Evolutionary conservation across 2,797 vertebrate species (phyloP).

Genomic region (Rhinichthys osculus): DNA sequence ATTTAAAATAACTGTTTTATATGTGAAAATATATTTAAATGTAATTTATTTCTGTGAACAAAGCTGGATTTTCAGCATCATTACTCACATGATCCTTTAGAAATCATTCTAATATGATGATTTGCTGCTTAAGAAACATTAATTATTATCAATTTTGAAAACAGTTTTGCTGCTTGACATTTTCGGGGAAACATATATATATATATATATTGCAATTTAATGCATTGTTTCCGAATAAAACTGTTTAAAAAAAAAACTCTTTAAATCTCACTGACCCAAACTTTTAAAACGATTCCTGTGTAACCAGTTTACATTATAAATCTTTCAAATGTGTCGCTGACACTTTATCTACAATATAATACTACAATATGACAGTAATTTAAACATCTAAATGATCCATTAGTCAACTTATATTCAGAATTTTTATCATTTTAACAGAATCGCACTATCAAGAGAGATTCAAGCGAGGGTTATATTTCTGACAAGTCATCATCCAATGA

Average conservation of each 20-base stretch:
- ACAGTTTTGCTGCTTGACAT: not conserved
- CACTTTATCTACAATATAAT: not conserved
- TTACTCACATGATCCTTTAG: not conserved
- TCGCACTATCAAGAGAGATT: constrained; percentile 75
- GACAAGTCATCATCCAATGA: constrained; percentile 82
- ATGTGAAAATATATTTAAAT: not conserved
- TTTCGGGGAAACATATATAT: not conserved
- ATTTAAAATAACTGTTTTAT: not conserved
- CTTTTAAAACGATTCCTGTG: not conserved
- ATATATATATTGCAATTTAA: not conserved
- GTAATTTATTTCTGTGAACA: not conserved
- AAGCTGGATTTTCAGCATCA: not conserved
- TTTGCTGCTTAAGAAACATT: not conserved
- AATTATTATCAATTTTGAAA: not conserved
- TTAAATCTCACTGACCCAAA: not conserved
- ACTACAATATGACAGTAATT: not conserved
- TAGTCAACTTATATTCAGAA: constrained; percentile 60
- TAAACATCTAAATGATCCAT: not conserved
- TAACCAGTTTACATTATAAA: not conserved
- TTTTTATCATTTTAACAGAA: constrained; percentile 80
- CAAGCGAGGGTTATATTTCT: constrained; percentile 77
- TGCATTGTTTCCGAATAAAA: not conserved
- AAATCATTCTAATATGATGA: not conserved
- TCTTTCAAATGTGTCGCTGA: constrained; percentile 13
- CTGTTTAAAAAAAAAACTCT: not conserved